Conservation (phyloP, 2,888 invertebrate species). For the Lathronympha strigana region DNA sequence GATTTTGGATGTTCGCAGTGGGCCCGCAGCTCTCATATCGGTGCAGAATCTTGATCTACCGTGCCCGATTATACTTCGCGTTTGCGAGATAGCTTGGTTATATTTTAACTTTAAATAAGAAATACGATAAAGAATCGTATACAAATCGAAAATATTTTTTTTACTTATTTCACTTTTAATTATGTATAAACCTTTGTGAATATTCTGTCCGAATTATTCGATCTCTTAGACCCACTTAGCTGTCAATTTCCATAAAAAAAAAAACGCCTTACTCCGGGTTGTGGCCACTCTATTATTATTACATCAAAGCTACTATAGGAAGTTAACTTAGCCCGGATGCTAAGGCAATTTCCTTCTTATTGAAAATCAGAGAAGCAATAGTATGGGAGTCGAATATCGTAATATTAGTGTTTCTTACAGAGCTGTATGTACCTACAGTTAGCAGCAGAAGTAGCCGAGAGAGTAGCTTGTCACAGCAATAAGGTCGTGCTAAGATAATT, state of each 20-base stretch:
- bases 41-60: too few species aligned
- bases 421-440: too few species aligned
- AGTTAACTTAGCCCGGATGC: not conserved
- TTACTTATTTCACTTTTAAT: too few species aligned
- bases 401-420: conserved; percentile 8
- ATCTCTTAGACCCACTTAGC: not conserved
- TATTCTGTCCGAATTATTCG: not conserved
- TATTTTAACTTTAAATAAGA: not conserved
- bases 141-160: not conserved
- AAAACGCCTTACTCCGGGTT: too few species aligned
- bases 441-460: too few species aligned
- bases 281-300: too few species aligned
- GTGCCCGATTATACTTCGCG: too few species aligned
- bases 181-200: not conserved
- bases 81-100: not conserved
- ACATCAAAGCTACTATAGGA: not conserved
- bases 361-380: conserved; percentile 2
- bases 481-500: too few species aligned
- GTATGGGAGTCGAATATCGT: not conserved
- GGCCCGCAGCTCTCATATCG: too few species aligned
- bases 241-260: too few species aligned
- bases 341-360: conserved; percentile 16
- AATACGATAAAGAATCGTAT: not conserved
- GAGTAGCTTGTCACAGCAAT: too few species aligned
- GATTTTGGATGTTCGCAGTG: too few species aligned